Evolutionary conservation across 2,113 vertebrate species (phyloP).

Genomic region (Benitochromis conjunctus): DNA sequence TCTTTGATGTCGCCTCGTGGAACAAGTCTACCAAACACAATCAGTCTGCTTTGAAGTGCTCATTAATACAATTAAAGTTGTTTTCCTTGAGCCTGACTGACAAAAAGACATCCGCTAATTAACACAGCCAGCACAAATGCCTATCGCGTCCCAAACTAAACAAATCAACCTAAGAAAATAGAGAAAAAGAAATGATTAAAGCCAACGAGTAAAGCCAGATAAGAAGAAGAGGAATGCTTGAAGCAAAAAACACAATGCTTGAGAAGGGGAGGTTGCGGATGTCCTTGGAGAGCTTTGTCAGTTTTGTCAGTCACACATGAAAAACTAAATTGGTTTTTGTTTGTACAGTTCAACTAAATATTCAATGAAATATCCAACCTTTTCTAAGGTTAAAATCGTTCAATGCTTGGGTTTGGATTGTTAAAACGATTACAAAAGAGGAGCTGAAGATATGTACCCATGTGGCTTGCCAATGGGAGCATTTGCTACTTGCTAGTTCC

Average conservation of each 20-base stretch:
- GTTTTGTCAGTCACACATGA: slow-evolving; percentile 21
- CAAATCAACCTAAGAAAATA: not conserved
- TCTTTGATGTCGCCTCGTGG: not conserved
- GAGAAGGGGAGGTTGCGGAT: not conserved
- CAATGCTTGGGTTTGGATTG: not conserved
- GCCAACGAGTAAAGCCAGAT: not conserved
- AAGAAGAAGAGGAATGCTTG: not conserved
- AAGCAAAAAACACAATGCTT: not conserved
- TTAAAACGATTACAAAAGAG: not conserved
- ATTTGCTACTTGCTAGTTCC: not conserved
- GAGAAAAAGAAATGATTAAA: not conserved
- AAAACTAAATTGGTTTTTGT: slow-evolving; percentile 7
- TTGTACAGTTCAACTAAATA: not conserved
- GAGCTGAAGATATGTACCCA: not conserved
- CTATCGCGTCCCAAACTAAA: not conserved
- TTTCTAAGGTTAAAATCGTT: not conserved
- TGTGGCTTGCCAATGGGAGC: not conserved
- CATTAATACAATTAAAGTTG: not conserved
- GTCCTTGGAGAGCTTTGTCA: not conserved
- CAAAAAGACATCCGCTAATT: not conserved
- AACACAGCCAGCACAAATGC: slow-evolving; percentile 9
- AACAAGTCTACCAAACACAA: not conserved
- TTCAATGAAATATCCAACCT: not conserved
- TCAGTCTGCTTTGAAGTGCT: not conserved
- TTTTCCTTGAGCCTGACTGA: not conserved